These are phyloP conservation scores for Tyto alba DNA, from an alignment of 2,113 vertebrate species.

Conservation along the genomic window DNA sequence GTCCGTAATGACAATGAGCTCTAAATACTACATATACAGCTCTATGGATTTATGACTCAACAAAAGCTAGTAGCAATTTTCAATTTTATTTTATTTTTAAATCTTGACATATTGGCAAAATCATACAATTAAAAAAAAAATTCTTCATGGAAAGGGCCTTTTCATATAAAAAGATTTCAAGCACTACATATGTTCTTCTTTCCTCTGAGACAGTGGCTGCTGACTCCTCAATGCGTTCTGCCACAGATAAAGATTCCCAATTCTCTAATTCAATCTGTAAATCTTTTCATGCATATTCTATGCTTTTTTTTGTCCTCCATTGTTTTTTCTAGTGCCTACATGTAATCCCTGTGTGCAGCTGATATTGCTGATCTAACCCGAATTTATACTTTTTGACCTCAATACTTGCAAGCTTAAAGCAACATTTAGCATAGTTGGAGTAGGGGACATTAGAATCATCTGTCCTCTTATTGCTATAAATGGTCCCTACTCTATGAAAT, in stretches of 20 bases:
- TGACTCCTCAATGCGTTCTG: background rate
- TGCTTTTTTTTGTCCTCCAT: background rate
- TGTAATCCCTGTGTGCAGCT: background rate
- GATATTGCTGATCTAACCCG: background rate
- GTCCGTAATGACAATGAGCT: background rate
- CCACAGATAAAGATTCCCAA: background rate
- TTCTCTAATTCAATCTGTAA: background rate
- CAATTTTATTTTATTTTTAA: background rate
- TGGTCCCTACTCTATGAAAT: background rate
- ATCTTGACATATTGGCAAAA: background rate
- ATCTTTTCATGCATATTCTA: background rate
- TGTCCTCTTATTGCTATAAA: background rate
- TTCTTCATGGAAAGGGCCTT: background rate
- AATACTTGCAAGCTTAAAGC: background rate
- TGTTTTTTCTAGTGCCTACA: background rate
- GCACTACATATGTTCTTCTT: background rate
- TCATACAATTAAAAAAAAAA: rapidly evolving
- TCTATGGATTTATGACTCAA: background rate
- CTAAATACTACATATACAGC: background rate
- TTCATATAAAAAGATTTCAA: background rate
- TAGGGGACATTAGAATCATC: background rate
- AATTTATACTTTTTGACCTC: background rate
- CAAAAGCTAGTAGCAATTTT: background rate
- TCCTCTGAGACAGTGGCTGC: background rate
- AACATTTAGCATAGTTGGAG: background rate